phyloP scores from a whole-genome alignment of 2,888 invertebrate species.

The Monoplex corrugatus region DNA sequence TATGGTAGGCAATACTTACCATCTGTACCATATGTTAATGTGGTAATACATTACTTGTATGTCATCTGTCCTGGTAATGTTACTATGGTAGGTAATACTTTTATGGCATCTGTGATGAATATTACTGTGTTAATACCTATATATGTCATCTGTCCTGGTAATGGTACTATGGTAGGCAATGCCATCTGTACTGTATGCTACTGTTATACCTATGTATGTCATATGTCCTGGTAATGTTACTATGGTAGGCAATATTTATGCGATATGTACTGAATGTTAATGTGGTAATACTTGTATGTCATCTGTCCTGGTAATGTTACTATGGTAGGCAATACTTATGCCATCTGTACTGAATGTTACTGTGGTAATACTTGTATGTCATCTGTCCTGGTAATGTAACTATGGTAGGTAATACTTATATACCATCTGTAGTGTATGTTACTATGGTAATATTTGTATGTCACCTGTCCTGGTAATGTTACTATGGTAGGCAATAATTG shows the following conservation, averaged over 20 bases:
- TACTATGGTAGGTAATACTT: not conserved
- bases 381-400: no score
- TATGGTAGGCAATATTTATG: not conserved
- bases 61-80: no score
- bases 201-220: not conserved
- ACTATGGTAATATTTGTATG: no score
- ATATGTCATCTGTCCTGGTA: not conserved
- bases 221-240: not conserved
- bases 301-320: conserved; percentile 86
- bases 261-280: not conserved
- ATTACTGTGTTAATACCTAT: not conserved
- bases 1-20: no score
- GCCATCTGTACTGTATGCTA: not conserved
- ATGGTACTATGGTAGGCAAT: not conserved
- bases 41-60: no score
- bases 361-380: no score
- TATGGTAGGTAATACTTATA: no score
- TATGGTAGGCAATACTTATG: no score
- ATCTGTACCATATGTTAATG: no score
- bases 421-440: no score
- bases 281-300: not conserved
- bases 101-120: not conserved
- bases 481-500: not conserved
- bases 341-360: no score
- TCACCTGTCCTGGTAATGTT: no score